Conservation (phyloP, 2,888 invertebrate species). For the Oscheius sp. region DNA sequence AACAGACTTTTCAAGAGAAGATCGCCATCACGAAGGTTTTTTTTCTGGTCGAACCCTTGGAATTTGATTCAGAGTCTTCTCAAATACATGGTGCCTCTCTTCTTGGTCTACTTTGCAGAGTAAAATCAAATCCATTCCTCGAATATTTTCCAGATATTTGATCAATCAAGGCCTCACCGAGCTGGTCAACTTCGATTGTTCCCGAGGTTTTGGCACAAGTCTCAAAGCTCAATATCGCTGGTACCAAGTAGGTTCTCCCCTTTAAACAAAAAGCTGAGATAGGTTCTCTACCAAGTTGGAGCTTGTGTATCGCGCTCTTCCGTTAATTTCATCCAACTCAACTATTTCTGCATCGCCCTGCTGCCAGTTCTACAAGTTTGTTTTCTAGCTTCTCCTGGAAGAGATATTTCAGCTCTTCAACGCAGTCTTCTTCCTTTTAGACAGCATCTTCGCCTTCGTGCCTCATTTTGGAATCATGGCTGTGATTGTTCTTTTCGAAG, state of each 20-base stretch:
- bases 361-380: conserved; percentile 11
- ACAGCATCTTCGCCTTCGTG: conserved; percentile 9
- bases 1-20: neutral
- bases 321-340: conserved; percentile 34
- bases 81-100: conserved; percentile 81
- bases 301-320: conserved; percentile 58
- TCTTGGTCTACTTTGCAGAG: conserved; percentile 82
- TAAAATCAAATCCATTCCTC: conserved; percentile 87
- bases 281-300: conserved; percentile 52
- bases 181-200: conserved; percentile 78
- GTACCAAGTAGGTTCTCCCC: conserved; percentile 77
- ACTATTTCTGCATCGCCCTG: neutral
- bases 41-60: neutral
- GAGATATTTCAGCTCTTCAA: conserved; percentile 9
- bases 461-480: conserved; percentile 19
- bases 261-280: neutral
- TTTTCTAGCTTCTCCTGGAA: neutral
- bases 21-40: neutral
- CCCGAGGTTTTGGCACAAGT: conserved; percentile 47
- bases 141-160: conserved; percentile 71
- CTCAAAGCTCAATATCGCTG: conserved; percentile 79
- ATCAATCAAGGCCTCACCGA: conserved; percentile 76
- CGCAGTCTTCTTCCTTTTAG: neutral
- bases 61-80: conserved; percentile 72
- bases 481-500: conserved; percentile 5